phyloP scores from a whole-genome alignment of 1,140 invertebrate species.

The Whitmania pigra region DNA sequence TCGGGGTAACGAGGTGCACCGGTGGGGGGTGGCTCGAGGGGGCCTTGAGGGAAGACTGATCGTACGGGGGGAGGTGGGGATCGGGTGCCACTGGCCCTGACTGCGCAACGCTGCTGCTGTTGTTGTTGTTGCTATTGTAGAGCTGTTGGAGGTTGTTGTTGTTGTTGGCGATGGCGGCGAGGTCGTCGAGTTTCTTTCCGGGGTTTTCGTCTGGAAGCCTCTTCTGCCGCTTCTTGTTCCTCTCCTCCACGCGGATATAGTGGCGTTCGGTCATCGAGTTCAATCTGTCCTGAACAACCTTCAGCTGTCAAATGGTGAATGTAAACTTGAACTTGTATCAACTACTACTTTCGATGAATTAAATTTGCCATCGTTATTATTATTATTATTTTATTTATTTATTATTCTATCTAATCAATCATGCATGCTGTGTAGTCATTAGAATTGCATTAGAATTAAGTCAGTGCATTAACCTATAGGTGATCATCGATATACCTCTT shows the following conservation, averaged over 20 bases:
- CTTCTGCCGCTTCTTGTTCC: conserved; percentile 33
- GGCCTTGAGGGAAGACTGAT: conserved; percentile 1
- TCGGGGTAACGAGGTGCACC: not conserved
- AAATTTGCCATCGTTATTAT: too few relatives aligned
- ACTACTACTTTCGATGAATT: too few relatives aligned
- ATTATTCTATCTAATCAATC: not conserved
- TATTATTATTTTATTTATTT: too few relatives aligned
- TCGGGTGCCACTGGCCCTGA: conserved; percentile 2
- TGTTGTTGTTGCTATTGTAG: not conserved
- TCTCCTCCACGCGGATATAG: conserved; percentile 26
- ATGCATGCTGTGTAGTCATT: not conserved
- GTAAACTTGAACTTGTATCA: not conserved
- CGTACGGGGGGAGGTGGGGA: conserved; percentile 22
- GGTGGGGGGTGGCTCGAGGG: not conserved
- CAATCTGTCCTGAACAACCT: conserved; percentile 38
- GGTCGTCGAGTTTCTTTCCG: not conserved
- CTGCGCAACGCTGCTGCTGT: not conserved
- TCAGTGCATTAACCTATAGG: not conserved
- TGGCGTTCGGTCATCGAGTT: conserved; percentile 39
- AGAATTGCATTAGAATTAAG: not conserved
- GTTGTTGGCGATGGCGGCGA: not conserved
- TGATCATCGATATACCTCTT: not conserved
- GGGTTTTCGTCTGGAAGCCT: conserved; percentile 34
- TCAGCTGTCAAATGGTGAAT: conserved; percentile 29
- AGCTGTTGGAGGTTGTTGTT: not conserved